These are phyloP conservation scores for Hydrophis major DNA, from an alignment of 2,797 vertebrate genomes.

Conservation along the genomic window DNA sequence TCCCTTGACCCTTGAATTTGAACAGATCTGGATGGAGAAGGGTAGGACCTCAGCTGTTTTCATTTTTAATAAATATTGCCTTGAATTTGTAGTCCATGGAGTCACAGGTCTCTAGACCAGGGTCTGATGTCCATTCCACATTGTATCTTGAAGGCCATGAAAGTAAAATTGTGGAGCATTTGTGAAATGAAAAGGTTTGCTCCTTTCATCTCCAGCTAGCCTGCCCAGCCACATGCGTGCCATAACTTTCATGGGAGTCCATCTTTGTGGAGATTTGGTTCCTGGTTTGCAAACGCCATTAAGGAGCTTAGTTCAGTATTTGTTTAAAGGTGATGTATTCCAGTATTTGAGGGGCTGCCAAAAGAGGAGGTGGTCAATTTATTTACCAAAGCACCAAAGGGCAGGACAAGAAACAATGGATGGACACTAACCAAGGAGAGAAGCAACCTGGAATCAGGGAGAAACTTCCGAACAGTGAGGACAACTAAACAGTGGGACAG, in stretches of 20 bases:
- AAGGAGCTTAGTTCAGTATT: no score
- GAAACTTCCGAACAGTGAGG: no score
- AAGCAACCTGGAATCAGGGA: no score
- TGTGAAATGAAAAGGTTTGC: not conserved
- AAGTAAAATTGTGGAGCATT: not conserved
- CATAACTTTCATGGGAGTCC: not conserved
- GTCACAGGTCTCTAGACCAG: not conserved
- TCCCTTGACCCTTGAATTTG: not conserved
- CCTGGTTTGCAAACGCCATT: not conserved
- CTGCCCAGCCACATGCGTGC: not conserved
- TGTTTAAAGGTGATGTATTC: no score
- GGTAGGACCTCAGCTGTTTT: not conserved
- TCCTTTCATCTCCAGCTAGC: not conserved
- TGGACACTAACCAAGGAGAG: no score
- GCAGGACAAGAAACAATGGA: no score
- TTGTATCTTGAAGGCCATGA: not conserved
- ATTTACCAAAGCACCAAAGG: no score
- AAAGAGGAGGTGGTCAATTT: no score
- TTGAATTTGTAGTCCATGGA: not conserved
- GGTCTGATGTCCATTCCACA: not conserved
- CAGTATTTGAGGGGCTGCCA: no score
- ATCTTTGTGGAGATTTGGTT: not conserved
- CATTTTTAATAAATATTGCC: not conserved
- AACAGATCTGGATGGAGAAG: not conserved
- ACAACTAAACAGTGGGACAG: no score